phyloP scores from a whole-genome alignment of 1,140 invertebrate species.

The Drosophila busckii region DNA sequence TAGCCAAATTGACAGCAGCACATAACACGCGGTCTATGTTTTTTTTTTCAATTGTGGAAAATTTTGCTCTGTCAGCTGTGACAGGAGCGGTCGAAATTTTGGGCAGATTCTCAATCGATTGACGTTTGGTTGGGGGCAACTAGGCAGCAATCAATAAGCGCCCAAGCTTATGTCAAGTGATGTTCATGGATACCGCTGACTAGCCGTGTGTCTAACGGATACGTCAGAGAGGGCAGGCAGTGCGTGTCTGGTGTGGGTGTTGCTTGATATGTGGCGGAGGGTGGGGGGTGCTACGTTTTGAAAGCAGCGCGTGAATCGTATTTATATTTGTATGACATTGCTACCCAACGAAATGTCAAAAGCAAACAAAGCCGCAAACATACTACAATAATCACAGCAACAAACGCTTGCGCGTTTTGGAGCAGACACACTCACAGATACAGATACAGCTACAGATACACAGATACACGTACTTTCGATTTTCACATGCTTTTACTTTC shows the following conservation, averaged over 20 bases:
- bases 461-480: conserved; percentile 41
- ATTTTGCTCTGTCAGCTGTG: background rate
- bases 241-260: conserved; percentile 51
- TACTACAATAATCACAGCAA: conserved; percentile 2
- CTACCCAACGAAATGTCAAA: conserved; percentile 65
- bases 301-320: conserved; percentile 43
- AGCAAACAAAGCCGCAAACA: conserved; percentile 56
- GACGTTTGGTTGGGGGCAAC: background rate
- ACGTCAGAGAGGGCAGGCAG: conserved; percentile 27
- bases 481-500: conserved; percentile 52
- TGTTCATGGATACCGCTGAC: conserved; percentile 21
- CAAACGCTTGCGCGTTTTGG: conserved; percentile 44
- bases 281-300: no score
- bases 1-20: conserved; percentile 34
- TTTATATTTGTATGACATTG: conserved; percentile 74
- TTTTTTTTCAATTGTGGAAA: background rate
- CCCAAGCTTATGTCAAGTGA: conserved; percentile 3
- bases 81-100: background rate
- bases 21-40: conserved; percentile 12
- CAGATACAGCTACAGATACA: conserved; percentile 20
- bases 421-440: conserved; percentile 29
- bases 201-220: conserved; percentile 27
- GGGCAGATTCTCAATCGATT: conserved; percentile 26
- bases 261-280: conserved; percentile 8
- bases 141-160: conserved; percentile 36